Base-by-base conservation (phyloP, 1,140 invertebrate species). In the Drosophila murphyi region DNA sequence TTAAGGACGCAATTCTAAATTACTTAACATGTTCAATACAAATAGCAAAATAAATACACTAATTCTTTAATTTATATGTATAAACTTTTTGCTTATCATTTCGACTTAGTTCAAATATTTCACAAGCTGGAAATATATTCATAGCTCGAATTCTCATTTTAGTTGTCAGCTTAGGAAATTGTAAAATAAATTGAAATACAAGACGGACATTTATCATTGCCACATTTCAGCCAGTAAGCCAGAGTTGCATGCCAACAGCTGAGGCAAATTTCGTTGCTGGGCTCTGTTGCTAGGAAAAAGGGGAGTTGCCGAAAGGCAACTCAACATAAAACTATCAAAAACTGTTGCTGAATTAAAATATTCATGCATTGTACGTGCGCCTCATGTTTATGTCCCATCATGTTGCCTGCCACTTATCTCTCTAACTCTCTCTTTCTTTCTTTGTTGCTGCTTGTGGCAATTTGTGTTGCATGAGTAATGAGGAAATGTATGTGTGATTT, bases 111-210 rank as follows among this genome's bases (percentile, higher is more conserved):
- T 47, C 32, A 48, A 2, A 35, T 54, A 52, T 47, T 12, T 35
- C 63, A 39, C 12, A 20, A 59, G 37, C 45, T n/a, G n/a, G 37
- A 62, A 70, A 55, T 20, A 12, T 52, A 60, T 72, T 47, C 63
- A 72, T 60, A 52, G 51, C 37, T 39, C 8, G 41, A 35, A 52
- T 20, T 47, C 12, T 47, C 3, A 29, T n/a, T 28, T 7, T 28
- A 54, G 52, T 56, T 71, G 65, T 31, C 41, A 47, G 43, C 64
- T 74, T 70, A 70, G 79, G 75, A 78, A 86, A 86, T 87, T 76
- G 72, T 68, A 55, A 76, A 87, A 86, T 88, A 88, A 88, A 86
- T 86, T 82, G 79, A 82, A 87, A 87, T 87, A 67, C 79, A 64
- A 78, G 63, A 60, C 68, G 62, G 62, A 10, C 55, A 62, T 73